Evolutionary conservation across 2,113 vertebrate species (phyloP).

Genomic region (Corynorhinus townsendii): DNA sequence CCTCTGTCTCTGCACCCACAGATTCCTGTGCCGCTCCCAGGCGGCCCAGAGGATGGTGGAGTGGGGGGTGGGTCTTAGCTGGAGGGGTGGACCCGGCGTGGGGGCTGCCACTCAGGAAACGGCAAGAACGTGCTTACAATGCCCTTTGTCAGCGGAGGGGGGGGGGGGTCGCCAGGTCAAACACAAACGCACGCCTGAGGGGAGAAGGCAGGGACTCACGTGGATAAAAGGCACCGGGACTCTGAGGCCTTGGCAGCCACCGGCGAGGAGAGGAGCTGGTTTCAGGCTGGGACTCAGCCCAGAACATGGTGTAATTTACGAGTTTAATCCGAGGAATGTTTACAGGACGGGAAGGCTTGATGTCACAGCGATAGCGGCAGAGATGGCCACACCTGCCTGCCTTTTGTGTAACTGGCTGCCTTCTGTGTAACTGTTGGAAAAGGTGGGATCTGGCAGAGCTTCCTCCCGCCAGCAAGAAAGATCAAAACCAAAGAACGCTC

Average conservation of each 20-base stretch:
- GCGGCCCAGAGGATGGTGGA: background rate
- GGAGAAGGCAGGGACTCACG: conserved; percentile 29
- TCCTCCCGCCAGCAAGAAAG: background rate
- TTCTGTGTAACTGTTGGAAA: background rate
- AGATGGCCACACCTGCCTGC: conserved; percentile 39
- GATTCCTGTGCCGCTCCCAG: background rate
- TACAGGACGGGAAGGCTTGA: conserved; percentile 44
- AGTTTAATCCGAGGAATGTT: conserved; percentile 39
- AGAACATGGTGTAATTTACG: conserved; percentile 46
- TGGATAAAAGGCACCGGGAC: conserved; percentile 37
- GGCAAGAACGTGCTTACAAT: background rate
- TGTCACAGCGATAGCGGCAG: conserved; percentile 5
- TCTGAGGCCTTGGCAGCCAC: conserved; percentile 28
- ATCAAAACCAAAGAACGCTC: background rate
- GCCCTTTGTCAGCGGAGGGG: background rate
- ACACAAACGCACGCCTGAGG: conserved; percentile 16
- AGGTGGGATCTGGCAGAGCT: conserved; percentile 25
- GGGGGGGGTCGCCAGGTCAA: conserved; percentile 30
- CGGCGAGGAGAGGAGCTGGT: background rate
- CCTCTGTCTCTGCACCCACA: background rate
- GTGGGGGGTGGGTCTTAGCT: background rate
- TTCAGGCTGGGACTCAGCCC: conserved; percentile 44
- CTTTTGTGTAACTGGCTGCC: background rate
- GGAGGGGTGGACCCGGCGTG: background rate
- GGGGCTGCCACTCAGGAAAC: background rate